phyloP scores from a whole-genome alignment of 2,888 invertebrate genomes.

The Mactromeris polynyma region DNA sequence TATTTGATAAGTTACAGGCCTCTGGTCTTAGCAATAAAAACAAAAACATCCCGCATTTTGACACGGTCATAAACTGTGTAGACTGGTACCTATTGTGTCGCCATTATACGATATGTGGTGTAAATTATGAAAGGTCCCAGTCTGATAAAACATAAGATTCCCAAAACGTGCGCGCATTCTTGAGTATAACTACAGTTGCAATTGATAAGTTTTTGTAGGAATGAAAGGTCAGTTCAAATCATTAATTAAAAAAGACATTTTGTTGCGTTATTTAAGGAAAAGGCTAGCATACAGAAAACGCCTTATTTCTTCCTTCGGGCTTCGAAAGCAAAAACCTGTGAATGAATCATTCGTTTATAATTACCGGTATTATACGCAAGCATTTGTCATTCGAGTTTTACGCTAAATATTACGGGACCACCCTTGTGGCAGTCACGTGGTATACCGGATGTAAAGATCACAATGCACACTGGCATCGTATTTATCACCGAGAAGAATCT shows the following conservation, averaged over 20 bases:
- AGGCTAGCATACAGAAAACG: background rate
- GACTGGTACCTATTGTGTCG: constrained; percentile 3
- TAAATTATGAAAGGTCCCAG: background rate
- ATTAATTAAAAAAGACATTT: constrained; percentile 3
- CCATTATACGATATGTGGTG: background rate
- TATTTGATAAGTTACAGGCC: constrained; percentile 13
- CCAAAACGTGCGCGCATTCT: background rate
- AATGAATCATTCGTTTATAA: constrained; percentile 2
- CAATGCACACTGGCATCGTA: background rate
- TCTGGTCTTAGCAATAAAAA: background rate
- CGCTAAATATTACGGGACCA: background rate
- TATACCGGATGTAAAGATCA: background rate
- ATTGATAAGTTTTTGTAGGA: background rate
- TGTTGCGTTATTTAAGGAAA: background rate
- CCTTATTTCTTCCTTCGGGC: background rate
- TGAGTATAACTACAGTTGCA: background rate
- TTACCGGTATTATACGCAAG: background rate
- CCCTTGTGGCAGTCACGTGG: background rate
- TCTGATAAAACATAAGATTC: background rate
- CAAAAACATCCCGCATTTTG: background rate
- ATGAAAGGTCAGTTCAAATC: background rate
- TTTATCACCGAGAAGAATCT: background rate
- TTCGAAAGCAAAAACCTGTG: background rate
- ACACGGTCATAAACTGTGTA: background rate
- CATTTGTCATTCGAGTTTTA: background rate